Evolutionary conservation across 2,888 invertebrate genomes (phyloP), one percentile per base, ranked within the genome.

Genomic region (Rhagonycha fulva): DNA sequence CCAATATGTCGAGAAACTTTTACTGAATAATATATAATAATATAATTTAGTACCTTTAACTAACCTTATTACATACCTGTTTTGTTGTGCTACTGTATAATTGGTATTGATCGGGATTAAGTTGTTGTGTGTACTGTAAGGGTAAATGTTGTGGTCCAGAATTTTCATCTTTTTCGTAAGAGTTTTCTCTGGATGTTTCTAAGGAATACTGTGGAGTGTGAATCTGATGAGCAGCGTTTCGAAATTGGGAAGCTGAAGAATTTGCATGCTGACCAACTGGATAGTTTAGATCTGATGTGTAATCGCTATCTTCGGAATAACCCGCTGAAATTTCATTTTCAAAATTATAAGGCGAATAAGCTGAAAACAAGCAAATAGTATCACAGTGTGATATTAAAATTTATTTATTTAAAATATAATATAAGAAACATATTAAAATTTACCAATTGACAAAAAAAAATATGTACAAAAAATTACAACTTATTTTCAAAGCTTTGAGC

Each of bases 231-330:
- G 95, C 94, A 66, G 93, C 94, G 70, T 91, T 91, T 78, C 94
- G 91, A 88, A 95, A 96, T 90, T 97, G 97, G 76, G 96, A 96
- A 26, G 95, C 96, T 77, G 97, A 96, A 86, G 95, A 95, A 90
- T 97, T 98, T 84, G 96, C 93, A 87, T 96, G 96, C 87, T 95
- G 95, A 78, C 93, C 94, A 84, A 95, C 93, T 71, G 97, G 98
- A 90, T 95, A 98, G 90, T 97, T 98, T 85, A 98, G 93, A 89
- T 98, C 98, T 79, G 96, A 96, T 79, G 98, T 98, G 89, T 98
- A 98, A 90, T 98, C 98, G 83, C 97, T 97, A 89, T 98, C 98
- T 89, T 98, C 98, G 70, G 97, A 97, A 88, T 97, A 95, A 76
- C 97, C 96, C 87, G 96, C 96, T 96, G 91, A 83, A 91, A 90